phyloP scores from a whole-genome alignment of 2,113 vertebrate genomes.

The Zeus faber region DNA sequence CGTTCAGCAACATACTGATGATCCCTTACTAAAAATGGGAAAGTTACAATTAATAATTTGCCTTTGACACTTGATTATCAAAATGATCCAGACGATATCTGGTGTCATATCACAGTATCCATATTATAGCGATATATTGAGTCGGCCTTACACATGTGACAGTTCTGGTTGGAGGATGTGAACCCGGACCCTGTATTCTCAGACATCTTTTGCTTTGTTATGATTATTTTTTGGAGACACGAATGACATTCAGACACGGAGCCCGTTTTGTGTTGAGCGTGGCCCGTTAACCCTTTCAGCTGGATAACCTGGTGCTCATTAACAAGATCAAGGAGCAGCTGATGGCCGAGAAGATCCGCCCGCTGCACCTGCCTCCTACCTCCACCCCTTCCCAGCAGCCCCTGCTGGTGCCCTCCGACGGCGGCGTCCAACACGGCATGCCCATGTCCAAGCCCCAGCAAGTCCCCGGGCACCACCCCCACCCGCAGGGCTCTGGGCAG shows the following conservation, averaged over 20 bases:
- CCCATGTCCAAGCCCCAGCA: constrained; percentile 88
- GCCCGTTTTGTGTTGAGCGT: constrained; percentile 67
- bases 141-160: too few relatives aligned
- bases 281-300: constrained; percentile 76
- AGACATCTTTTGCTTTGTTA: constrained; percentile 11
- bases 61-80: too few relatives aligned
- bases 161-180: too few relatives aligned
- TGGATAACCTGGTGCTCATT: constrained; percentile 98
- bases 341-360: constrained; percentile 98
- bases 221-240: constrained; percentile 15
- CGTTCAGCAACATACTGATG: too few relatives aligned
- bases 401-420: constrained; percentile 83
- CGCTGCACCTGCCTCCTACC: constrained; percentile 90
- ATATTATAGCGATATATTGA: too few relatives aligned
- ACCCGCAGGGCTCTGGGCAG: constrained; percentile 86
- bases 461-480: constrained; percentile 77
- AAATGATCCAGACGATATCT: too few relatives aligned
- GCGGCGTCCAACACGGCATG: constrained; percentile 83
- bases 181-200: too few relatives aligned
- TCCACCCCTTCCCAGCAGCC: constrained; percentile 91
- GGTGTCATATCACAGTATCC: too few relatives aligned
- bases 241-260: constrained; percentile 59
- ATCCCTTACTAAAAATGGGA: too few relatives aligned
- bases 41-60: too few relatives aligned
- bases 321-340: constrained; percentile 99